Base-by-base conservation (phyloP, 2,113 vertebrate genomes). In the Oostethus manadensis region DNA sequence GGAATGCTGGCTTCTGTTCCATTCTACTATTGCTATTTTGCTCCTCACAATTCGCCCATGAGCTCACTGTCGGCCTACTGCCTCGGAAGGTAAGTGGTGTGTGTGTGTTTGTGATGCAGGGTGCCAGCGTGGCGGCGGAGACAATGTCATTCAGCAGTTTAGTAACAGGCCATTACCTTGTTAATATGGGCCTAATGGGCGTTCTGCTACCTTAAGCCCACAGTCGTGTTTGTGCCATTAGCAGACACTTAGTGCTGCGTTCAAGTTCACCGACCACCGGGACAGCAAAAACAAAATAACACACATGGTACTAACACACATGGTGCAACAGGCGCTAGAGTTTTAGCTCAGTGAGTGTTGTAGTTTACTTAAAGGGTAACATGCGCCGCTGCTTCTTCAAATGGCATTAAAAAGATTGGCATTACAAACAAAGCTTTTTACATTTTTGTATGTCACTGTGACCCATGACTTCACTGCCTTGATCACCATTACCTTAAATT, bases 161-260 rank as follows among this genome's bases (percentile, higher is more conserved):
- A 91, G 90, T 86, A 91, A 92, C 89, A 91, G 89, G 79, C 88
- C 91, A 91, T 93, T 92, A 91, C 77, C 84, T 88, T 75, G 83
- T 86, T 91, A 93, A 93, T 93, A 90, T 88, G 70, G 88, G 84
- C 68, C 83, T 91, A 91, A 92, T 91, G 90, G 88, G 84, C 73
- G 81, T 86, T 82, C 86, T 84, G 88, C 91, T 91, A 89, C 91
- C 92, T 91, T 84, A 86, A 87, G 90, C 91, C 75, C 84, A 81
- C 80, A 55, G 74, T 77, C 83, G 71, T 85, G 89, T 91, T 90
- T 77, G 84, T 83, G 85, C 82, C 88, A 89, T 92, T 92, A 90
- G 66, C 8, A 88, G 77, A 79, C 71, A 84, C 88, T 90, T 89
- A 84, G 76, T 69, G 70, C 68, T 76, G 59, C 64, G 60, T 82